These are phyloP conservation scores for Tachina grossa DNA, from an alignment of 2,888 invertebrate species.

Conservation along the genomic window DNA sequence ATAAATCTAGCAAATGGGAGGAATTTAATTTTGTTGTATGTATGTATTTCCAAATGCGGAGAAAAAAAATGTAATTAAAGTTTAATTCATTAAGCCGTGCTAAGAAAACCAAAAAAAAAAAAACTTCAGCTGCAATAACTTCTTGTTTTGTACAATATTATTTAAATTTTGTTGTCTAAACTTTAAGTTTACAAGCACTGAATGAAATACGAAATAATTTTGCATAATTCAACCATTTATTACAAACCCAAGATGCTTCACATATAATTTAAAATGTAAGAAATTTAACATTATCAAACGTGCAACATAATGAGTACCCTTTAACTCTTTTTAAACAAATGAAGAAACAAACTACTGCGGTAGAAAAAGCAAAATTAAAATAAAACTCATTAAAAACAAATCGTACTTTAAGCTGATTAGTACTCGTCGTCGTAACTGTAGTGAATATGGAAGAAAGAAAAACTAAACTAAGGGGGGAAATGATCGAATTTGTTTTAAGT, in stretches of 20 bases:
- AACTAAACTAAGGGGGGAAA: slow-evolving; percentile 30
- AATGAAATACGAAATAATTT: slow-evolving; percentile 66
- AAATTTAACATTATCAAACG: slow-evolving; percentile 63
- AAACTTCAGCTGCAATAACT: slow-evolving; percentile 37
- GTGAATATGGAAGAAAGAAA: slow-evolving; percentile 34
- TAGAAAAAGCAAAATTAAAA: slow-evolving; percentile 75
- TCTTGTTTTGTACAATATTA: slow-evolving; percentile 34
- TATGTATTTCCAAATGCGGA: slow-evolving; percentile 24
- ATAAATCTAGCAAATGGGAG: slow-evolving; percentile 50
- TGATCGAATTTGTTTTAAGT: slow-evolving; percentile 51
- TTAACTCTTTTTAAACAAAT: slow-evolving; percentile 46
- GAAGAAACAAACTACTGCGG: slow-evolving; percentile 47
- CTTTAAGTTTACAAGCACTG: background rate
- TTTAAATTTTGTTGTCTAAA: slow-evolving; percentile 56
- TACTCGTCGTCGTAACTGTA: slow-evolving; percentile 64
- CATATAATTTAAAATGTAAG: slow-evolving; percentile 79
- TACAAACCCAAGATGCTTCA: slow-evolving; percentile 75
- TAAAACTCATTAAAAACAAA: slow-evolving; percentile 80
- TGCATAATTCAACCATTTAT: slow-evolving; percentile 82
- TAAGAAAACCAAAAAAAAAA: background rate
- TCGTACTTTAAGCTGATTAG: slow-evolving; percentile 78
- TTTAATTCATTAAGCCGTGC: slow-evolving; percentile 45
- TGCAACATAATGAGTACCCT: slow-evolving; percentile 66
- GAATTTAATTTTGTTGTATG: slow-evolving; percentile 39
- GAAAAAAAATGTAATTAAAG: slow-evolving; percentile 57